A percentile compares a stretch with the other conserved stretches of the same genome.
These are phyloP conservation scores for Paratilapia polleni DNA, from an alignment of 2,113 vertebrate genomes.

Conservation along the genomic window DNA sequence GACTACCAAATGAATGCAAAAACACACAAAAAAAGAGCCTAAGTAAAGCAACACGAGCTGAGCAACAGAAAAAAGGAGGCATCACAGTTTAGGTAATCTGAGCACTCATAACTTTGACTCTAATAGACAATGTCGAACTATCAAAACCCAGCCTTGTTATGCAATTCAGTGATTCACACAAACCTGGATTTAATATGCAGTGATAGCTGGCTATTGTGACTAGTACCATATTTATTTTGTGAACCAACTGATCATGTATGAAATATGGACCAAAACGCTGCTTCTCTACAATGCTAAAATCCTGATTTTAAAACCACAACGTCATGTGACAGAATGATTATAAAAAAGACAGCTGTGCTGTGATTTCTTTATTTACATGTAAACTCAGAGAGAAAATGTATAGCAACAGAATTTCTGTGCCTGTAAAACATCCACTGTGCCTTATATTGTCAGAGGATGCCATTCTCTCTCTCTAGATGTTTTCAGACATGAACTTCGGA, in stretches of 20 bases:
- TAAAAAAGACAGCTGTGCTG: neutral
- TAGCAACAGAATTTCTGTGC: too few relatives aligned
- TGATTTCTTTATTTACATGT: neutral
- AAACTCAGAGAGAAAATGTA: too few relatives aligned
- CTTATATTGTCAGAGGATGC: too few relatives aligned
- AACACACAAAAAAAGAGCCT: neutral
- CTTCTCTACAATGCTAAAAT: neutral
- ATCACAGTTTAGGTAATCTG: neutral
- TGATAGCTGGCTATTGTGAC: too few relatives aligned
- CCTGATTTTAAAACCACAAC: neutral
- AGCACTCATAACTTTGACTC: neutral
- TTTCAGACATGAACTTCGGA: too few relatives aligned
- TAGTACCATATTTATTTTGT: neutral
- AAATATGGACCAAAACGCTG: too few relatives aligned
- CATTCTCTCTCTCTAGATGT: too few relatives aligned
- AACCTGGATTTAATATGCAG: too few relatives aligned
- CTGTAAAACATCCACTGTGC: too few relatives aligned
- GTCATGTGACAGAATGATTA: neutral
- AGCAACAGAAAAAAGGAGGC: neutral
- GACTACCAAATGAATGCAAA: neutral
- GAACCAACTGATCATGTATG: too few relatives aligned
- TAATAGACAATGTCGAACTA: neutral
- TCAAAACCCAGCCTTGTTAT: neutral
- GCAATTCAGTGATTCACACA: neutral
- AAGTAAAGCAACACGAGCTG: neutral